Conservation (phyloP, 2,888 invertebrate genomes). For the Omphaloscelis lunosa region DNA sequence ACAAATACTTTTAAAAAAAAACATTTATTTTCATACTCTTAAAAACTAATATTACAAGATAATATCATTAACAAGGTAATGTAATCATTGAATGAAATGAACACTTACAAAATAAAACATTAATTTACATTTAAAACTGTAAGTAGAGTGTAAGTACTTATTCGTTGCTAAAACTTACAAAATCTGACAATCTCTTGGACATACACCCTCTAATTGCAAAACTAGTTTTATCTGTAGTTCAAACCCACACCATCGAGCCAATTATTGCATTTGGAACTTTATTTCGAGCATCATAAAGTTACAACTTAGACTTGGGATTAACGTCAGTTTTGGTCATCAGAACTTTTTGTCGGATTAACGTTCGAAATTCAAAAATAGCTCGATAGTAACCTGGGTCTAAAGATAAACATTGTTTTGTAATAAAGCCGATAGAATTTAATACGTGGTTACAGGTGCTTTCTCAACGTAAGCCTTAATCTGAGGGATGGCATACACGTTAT, state of each 20-base stretch:
- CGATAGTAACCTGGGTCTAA: not conserved
- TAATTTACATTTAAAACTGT: not conserved
- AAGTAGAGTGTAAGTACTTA: no score
- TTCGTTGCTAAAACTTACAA: no score
- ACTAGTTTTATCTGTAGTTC: not conserved
- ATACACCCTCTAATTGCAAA: not conserved
- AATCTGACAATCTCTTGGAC: no score
- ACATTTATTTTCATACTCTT: constrained; percentile 19
- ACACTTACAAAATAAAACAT: not conserved
- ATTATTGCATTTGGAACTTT: not conserved
- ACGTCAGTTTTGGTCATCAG: not conserved
- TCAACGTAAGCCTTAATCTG: constrained; percentile 81
- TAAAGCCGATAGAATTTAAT: not conserved
- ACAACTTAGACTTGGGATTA: not conserved
- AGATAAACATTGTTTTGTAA: not conserved
- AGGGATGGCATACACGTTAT: constrained; percentile 74
- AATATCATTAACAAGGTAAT: not conserved
- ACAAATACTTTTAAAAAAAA: not conserved
- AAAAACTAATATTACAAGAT: not conserved
- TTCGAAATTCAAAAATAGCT: not conserved
- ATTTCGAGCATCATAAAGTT: not conserved
- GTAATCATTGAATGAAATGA: not conserved
- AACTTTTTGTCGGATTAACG: not conserved
- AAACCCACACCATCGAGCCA: not conserved
- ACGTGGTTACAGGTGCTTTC: constrained; percentile 50